Evolutionary conservation across 2,888 invertebrate genomes (phyloP).

Genomic region (Torymus auratus): DNA sequence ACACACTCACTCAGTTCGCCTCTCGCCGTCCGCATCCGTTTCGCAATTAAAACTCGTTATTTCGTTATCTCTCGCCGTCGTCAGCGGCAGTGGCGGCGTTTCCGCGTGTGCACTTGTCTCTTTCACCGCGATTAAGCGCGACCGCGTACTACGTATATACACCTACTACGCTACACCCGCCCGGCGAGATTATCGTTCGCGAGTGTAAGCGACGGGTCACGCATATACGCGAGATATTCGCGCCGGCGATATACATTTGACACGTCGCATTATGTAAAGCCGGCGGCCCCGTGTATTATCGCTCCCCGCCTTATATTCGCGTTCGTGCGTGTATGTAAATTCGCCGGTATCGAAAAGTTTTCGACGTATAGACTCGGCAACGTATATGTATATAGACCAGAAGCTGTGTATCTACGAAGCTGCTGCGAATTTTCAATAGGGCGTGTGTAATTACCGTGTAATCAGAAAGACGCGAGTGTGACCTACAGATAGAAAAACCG

Average conservation of each 20-base stretch:
- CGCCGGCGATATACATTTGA: slow-evolving; percentile 32
- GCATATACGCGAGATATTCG: neutral
- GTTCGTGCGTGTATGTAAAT: neutral
- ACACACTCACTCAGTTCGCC: neutral
- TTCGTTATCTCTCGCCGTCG: slow-evolving; percentile 66
- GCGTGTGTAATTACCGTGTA: neutral
- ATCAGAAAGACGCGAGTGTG: neutral
- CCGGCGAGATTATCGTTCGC: slow-evolving; percentile 35
- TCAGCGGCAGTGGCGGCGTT: slow-evolving; percentile 17
- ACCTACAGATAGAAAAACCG: too few relatives aligned
- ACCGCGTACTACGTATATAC: neutral
- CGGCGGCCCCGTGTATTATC: neutral
- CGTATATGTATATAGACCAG: too few relatives aligned
- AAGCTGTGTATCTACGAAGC: too few relatives aligned
- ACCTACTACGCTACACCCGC: neutral
- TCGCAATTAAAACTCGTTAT: slow-evolving; percentile 74
- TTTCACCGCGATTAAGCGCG: slow-evolving; percentile 40
- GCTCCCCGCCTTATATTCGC: neutral
- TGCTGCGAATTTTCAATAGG: neutral
- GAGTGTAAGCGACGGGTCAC: slow-evolving; percentile 8
- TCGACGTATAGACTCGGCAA: too few relatives aligned
- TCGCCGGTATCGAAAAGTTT: neutral
- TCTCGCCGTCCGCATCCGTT: slow-evolving; percentile 58
- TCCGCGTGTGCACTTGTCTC: slow-evolving; percentile 57
- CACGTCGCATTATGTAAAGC: slow-evolving; percentile 40